Percentiles rank a stretch among this genome's conserved stretches.
Conservation (phyloP, 2,113 vertebrate species). For the Zeus faber region DNA sequence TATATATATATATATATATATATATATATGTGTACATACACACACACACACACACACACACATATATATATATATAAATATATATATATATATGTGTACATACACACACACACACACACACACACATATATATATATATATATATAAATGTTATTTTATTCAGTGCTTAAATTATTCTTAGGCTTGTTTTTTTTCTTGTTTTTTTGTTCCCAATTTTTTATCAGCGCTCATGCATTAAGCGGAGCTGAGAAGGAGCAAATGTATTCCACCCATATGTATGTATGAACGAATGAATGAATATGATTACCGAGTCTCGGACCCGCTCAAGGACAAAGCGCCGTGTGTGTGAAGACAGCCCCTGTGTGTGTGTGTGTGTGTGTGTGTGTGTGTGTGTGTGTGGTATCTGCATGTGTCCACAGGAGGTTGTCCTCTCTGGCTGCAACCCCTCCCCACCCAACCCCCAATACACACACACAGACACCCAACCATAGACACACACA, state of each 20-base stretch:
- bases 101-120: too few species aligned
- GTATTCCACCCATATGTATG: constrained; percentile 57
- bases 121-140: too few species aligned
- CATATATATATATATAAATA: too few species aligned
- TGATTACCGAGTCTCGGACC: constrained; percentile 54
- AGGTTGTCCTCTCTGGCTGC: not conserved
- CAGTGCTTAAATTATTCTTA: constrained; percentile 38
- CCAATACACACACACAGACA: constrained; percentile 6
- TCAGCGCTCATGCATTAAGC: constrained; percentile 54
- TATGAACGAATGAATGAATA: constrained; percentile 67
- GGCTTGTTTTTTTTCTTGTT: too few species aligned
- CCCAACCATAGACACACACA: constrained; percentile 9
- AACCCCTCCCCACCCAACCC: constrained; percentile 1
- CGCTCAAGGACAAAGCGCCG: constrained; percentile 68
- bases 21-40: too few species aligned
- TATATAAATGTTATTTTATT: too few species aligned
- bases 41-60: too few species aligned
- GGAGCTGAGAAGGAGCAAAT: constrained; percentile 49
- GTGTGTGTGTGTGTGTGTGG: not conserved
- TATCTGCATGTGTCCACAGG: not conserved
- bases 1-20: too few species aligned
- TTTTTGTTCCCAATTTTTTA: constrained; percentile 27
- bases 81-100: too few species aligned
- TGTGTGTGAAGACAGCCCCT: not conserved
- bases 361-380: not conserved